Evolutionary conservation across 2,113 vertebrate genomes (phyloP), one percentile per base, ranked within the genome.

Genomic region (Deroptyus accipitrinus): DNA sequence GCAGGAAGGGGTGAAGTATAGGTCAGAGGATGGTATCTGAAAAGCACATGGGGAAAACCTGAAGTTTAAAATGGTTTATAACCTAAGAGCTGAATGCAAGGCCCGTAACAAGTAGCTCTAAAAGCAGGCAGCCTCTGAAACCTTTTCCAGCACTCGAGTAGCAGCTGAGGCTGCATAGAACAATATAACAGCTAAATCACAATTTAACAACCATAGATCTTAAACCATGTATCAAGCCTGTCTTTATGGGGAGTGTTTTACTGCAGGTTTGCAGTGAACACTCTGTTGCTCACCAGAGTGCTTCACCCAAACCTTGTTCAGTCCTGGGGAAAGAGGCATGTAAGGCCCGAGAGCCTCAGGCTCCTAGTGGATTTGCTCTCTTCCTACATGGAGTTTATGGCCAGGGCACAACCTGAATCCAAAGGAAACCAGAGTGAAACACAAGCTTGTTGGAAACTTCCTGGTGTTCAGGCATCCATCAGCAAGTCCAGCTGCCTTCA

Each of bases 21-120:
- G 83, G 83, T 90, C 83, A 86, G 77, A 78, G 35, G 62, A 86
- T 20, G 14, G 68, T 48, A 35, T 49, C 19, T 4, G 83, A 90
- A 82, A 82, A 86, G 61, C 30, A 88, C 51, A 30, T 0, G 0
- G 42, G 82, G 90, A 88, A 90, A 95, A 49, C 63, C 77, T 33
- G 57, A 83, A 77, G 42, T 86, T 82, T 91, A 76, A 69, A 86
- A 69, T 17, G 57, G 62, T 82, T 92, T 75, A 86, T 82, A 85
- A 79, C 15, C 11, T 63, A 62, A 76, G 28, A 91, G 69, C 52
- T 54, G 11, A 86, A 92, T 79, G 46, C 6, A 19, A 90, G 31
- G n/a, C 20, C 33, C 33, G 11, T 49, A 72, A 82, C 57, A 76
- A 63, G 41, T 6, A 74, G 41, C 39, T 77, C 30, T 27, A 31